These are phyloP conservation scores for Entelurus aequoreus DNA, from an alignment of 2,113 vertebrate species.

Conservation along the genomic window DNA sequence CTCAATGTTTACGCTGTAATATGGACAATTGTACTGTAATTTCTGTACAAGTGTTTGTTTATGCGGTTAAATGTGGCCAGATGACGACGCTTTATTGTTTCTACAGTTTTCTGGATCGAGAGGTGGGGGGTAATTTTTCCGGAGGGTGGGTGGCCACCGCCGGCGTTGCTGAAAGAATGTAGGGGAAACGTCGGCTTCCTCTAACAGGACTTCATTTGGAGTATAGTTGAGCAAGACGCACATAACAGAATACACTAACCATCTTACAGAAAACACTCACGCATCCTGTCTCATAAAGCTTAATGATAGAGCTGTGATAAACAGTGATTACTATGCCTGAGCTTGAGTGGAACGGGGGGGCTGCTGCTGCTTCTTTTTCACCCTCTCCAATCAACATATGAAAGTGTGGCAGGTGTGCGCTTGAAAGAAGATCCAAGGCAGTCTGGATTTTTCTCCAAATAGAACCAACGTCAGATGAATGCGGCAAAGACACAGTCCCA, in stretches of 20 bases:
- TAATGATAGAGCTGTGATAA: slow-evolving; percentile 64
- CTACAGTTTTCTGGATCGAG: slow-evolving; percentile 37
- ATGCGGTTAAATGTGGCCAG: slow-evolving; percentile 48
- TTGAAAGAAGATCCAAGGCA: slow-evolving; percentile 25
- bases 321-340: slow-evolving; percentile 58
- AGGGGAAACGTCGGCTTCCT: slow-evolving; percentile 58
- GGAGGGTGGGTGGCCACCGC: slow-evolving; percentile 55
- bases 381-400: slow-evolving; percentile 26
- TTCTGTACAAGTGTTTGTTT: slow-evolving; percentile 59
- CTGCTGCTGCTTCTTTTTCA: slow-evolving; percentile 25
- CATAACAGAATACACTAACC: slow-evolving; percentile 46
- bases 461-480: slow-evolving; percentile 31
- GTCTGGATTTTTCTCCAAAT: slow-evolving; percentile 29
- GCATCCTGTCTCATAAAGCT: slow-evolving; percentile 68
- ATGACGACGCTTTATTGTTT: slow-evolving; percentile 64
- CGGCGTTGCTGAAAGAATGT: slow-evolving; percentile 46
- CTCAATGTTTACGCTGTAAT: slow-evolving; percentile 41
- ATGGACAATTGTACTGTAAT: slow-evolving; percentile 52
- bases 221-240: slow-evolving; percentile 49
- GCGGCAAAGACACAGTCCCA: slow-evolving; percentile 41
- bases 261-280: slow-evolving; percentile 45
- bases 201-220: slow-evolving; percentile 37
- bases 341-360: slow-evolving; percentile 4
- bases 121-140: slow-evolving; percentile 44
- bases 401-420: slow-evolving; percentile 46